A percentile compares a stretch with the other conserved stretches of the same genome.
phyloP scores from a whole-genome alignment of 2,888 invertebrate species.

The Acrobasis suavella region DNA sequence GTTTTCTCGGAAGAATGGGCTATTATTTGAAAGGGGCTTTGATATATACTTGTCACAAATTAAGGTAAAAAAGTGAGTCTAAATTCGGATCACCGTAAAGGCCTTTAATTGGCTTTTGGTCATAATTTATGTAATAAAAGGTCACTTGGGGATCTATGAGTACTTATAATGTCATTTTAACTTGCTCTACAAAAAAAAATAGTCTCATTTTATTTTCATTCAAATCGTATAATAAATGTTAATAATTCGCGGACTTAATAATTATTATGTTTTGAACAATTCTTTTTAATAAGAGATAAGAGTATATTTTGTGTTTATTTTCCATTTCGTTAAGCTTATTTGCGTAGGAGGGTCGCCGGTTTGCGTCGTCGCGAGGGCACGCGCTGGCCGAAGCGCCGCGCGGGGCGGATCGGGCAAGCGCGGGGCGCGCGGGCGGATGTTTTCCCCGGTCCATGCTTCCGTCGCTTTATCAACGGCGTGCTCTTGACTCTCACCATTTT shows the following conservation, averaged over 20 bases:
- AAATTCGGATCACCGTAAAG: neutral
- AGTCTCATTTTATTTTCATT: neutral
- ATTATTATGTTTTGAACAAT: constrained; percentile 1
- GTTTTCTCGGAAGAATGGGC: constrained; percentile 29
- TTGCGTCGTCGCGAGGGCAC: constrained; percentile 7
- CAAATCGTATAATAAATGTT: neutral
- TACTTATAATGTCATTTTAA: neutral
- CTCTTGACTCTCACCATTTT: constrained; percentile 50
- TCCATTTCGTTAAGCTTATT: constrained; percentile 51
- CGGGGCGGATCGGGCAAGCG: constrained; percentile 19
- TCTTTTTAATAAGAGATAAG: constrained; percentile 10
- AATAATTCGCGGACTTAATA: neutral
- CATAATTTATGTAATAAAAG: constrained; percentile 1
- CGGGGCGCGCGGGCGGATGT: constrained; percentile 43
- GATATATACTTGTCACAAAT: constrained; percentile 28
- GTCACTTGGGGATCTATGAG: neutral
- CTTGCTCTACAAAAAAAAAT: neutral
- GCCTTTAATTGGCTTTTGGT: constrained; percentile 1
- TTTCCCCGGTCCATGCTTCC: constrained; percentile 48
- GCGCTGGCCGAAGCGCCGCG: constrained; percentile 19
- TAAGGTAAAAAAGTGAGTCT: constrained; percentile 16
- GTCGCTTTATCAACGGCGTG: constrained; percentile 47
- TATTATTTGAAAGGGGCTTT: constrained; percentile 30
- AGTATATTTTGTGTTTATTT: constrained; percentile 42
- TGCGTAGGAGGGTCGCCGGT: constrained; percentile 37